Percentiles rank a stretch among this genome's conserved stretches.
phyloP scores from a whole-genome alignment of 1,140 invertebrate species.

The Bradynema listronoti region DNA sequence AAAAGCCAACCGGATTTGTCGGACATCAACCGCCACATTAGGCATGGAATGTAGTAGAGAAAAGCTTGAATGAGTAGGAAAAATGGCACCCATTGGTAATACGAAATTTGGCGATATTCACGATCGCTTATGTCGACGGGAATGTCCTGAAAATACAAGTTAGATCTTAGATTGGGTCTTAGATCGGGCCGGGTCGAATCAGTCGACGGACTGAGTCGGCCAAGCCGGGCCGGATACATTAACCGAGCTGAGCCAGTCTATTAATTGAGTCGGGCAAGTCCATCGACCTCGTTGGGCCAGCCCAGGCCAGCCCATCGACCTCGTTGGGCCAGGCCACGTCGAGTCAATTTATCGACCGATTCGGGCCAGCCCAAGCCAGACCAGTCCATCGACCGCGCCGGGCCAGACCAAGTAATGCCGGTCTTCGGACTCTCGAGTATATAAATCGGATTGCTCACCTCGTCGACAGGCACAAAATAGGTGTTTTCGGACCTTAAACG shows the following conservation, averaged over 20 bases:
- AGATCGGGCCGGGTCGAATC: too few relatives aligned
- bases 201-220: too few relatives aligned
- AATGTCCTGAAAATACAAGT: conserved; percentile 48
- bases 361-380: too few relatives aligned
- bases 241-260: too few relatives aligned
- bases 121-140: conserved; percentile 53
- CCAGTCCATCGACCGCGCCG: too few relatives aligned
- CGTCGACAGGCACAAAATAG: conserved; percentile 56
- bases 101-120: conserved; percentile 58
- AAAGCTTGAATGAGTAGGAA: conserved; percentile 57
- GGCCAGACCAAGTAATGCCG: background rate
- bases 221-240: too few relatives aligned
- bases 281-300: too few relatives aligned
- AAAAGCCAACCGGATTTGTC: conserved; percentile 52
- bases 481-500: conserved; percentile 47
- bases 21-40: conserved; percentile 56
- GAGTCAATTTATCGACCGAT: too few relatives aligned
- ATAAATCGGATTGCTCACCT: conserved; percentile 7
- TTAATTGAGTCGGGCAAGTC: too few relatives aligned
- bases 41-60: conserved; percentile 55
- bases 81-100: conserved; percentile 64
- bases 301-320: too few relatives aligned
- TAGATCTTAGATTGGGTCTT: too few relatives aligned
- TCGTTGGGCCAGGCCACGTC: too few relatives aligned
- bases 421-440: background rate